phyloP scores from a whole-genome alignment of 2,888 invertebrate species.

The Dasypolia templi region DNA sequence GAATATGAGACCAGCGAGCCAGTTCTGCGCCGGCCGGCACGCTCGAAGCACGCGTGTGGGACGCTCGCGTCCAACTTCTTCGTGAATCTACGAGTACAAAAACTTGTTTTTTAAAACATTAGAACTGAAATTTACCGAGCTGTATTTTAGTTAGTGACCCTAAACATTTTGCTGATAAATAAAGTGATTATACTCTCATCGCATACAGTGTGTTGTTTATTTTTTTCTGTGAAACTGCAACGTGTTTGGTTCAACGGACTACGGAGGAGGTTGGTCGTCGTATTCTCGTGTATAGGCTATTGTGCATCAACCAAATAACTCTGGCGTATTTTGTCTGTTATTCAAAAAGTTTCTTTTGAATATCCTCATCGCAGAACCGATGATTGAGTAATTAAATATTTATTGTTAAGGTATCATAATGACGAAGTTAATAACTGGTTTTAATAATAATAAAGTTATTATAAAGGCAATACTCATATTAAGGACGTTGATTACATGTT shows the following conservation, averaged over 20 bases:
- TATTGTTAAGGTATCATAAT: background rate
- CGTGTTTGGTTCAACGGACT: slow-evolving; percentile 91
- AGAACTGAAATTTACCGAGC: slow-evolving; percentile 69
- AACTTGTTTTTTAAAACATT: slow-evolving; percentile 81
- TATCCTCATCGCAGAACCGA: background rate
- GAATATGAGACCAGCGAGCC: slow-evolving; percentile 85
- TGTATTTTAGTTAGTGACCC: slow-evolving; percentile 67
- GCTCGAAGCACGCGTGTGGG: slow-evolving; percentile 80
- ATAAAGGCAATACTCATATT: slow-evolving; percentile 25
- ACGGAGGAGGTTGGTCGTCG: slow-evolving; percentile 88
- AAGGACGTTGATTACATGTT: background rate
- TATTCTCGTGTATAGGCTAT: slow-evolving; percentile 84
- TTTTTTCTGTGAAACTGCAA: slow-evolving; percentile 88
- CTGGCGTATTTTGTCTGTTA: slow-evolving; percentile 76
- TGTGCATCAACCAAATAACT: slow-evolving; percentile 83
- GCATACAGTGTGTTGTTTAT: slow-evolving; percentile 83
- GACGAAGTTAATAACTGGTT: background rate
- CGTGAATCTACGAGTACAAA: slow-evolving; percentile 83
- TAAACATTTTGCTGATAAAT: slow-evolving; percentile 69
- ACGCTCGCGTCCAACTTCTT: slow-evolving; percentile 82
- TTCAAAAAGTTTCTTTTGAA: slow-evolving; percentile 36
- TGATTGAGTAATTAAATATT: slow-evolving; percentile 3
- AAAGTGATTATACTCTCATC: slow-evolving; percentile 77
- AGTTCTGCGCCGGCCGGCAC: slow-evolving; percentile 89
- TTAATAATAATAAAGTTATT: background rate